Evolutionary conservation across 2,888 invertebrate genomes (phyloP), one percentile per base, ranked within the genome.

Genomic region (Exocentrus adspersus): DNA sequence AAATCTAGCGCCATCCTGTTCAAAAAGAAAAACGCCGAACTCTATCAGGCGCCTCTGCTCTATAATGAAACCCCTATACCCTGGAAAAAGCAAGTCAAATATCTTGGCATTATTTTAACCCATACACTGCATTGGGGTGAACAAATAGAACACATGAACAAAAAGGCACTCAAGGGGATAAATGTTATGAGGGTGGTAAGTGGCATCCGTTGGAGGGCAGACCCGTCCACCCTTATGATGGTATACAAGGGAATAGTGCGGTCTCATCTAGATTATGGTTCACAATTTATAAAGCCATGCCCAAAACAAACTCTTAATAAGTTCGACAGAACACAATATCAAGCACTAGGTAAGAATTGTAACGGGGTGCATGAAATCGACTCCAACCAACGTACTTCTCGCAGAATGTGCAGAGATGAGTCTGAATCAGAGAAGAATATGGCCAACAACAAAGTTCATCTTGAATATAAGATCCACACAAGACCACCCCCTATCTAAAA

Each of bases 231-330:
- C 12, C 12, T 66, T 19, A 20, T 60, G 1, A 45, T 16, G 5
- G 19, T 56, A 1, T 63, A 56, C 21, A 64, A 64, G 9, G 63
- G 58, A 10, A 24, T 60, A 1, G 20, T 64, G 3, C 43, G 50
- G 19, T 30, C 64, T 0, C 56, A 64, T n/a, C 10, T 61, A 21
- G 65, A 65, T 9, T 61, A 57, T 62, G 61, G 52, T 2, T 12
- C 16, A 12, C 14, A 14, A 9, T 12, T 16, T 3, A n/a, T 57
- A 19, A 54, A 46, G 10, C 41, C 37, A 10, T 10, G 12, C 5
- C 4, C 17, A n/a, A 30, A 24, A 61, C 2, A 21, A 3, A 10
- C 28, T 2, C 9, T 41, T 16, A 5, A 20, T 6, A 50, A 58
- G 42, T 17, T 62, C 1, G 37, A 54, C 17, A 58, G 12, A 19